A percentile compares a stretch with the other conserved stretches of the same genome.
phyloP scores from a whole-genome alignment of 2,113 vertebrate species.

The Cettia cetti region DNA sequence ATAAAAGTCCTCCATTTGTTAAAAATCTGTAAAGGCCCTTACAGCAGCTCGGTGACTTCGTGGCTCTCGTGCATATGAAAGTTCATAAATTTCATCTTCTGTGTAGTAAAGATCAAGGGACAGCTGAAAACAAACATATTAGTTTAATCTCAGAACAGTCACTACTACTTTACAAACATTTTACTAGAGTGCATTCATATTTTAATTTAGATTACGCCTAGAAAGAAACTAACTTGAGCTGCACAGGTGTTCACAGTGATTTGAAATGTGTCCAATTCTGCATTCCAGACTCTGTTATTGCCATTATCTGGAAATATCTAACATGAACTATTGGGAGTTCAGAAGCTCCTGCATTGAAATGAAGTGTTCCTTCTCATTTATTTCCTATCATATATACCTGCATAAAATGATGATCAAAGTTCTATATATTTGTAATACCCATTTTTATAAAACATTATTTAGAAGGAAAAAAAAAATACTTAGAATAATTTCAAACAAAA shows the following conservation, averaged over 20 bases:
- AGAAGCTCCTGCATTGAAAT: not conserved
- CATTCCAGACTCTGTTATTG: not conserved
- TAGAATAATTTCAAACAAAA: not conserved
- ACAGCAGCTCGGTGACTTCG: conserved; percentile 88
- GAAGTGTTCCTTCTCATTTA: not conserved
- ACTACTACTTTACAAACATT: not conserved
- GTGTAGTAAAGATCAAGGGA: conserved; percentile 96
- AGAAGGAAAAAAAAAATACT: not conserved
- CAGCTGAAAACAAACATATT: conserved; percentile 75
- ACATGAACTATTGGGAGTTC: not conserved
- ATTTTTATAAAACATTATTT: not conserved
- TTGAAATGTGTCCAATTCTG: not conserved
- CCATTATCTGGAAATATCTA: not conserved
- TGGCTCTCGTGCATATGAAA: conserved; percentile 92
- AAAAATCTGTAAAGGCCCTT: conserved; percentile 57
- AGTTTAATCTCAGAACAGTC: not conserved
- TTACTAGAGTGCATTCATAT: not conserved
- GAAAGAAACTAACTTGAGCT: not conserved
- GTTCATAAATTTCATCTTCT: conserved; percentile 95
- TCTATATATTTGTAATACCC: not conserved
- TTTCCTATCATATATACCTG: not conserved
- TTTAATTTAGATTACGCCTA: not conserved
- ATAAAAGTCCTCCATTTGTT: not conserved
- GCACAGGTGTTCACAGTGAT: not conserved
- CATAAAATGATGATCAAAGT: not conserved